Percentiles rank a stretch among this genome's conserved stretches.
Evolutionary conservation across 2,797 vertebrate genomes (phyloP).

Genomic region (Coracias cyanogaster): DNA sequence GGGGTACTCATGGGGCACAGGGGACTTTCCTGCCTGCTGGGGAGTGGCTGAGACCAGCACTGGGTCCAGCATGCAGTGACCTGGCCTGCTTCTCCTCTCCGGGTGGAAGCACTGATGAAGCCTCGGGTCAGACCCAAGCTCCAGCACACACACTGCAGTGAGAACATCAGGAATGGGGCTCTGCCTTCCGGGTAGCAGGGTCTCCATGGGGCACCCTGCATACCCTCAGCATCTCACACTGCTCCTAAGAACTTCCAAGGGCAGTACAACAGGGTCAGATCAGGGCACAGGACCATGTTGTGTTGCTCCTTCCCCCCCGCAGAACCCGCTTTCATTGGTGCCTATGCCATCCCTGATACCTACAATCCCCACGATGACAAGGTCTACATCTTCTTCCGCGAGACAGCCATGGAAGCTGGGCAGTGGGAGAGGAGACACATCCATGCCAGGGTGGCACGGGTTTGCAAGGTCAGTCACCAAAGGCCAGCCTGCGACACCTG

Average conservation of each 20-base stretch:
- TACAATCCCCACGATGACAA: conserved; percentile 87
- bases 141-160: background rate
- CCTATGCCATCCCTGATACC: conserved; percentile 87
- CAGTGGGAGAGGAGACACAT: conserved; percentile 84
- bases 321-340: conserved; percentile 85
- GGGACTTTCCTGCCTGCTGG: background rate
- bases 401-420: conserved; percentile 83
- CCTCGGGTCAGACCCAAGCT: background rate
- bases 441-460: conserved; percentile 87
- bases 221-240: accelerated
- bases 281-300: background rate
- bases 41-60: background rate
- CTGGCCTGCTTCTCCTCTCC: background rate
- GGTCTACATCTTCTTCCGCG: conserved; percentile 84
- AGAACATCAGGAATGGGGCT: background rate
- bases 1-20: accelerated
- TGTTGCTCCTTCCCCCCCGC: background rate
- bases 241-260: background rate
- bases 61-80: background rate
- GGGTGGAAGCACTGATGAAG: background rate
- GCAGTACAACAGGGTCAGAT: too few relatives aligned
- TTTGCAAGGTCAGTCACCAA: conserved; percentile 85
- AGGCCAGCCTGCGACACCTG: accelerated
- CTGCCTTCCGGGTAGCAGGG: background rate
- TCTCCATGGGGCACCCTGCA: accelerated